Conservation (phyloP, 2,888 invertebrate species). For the Amiota minor region DNA sequence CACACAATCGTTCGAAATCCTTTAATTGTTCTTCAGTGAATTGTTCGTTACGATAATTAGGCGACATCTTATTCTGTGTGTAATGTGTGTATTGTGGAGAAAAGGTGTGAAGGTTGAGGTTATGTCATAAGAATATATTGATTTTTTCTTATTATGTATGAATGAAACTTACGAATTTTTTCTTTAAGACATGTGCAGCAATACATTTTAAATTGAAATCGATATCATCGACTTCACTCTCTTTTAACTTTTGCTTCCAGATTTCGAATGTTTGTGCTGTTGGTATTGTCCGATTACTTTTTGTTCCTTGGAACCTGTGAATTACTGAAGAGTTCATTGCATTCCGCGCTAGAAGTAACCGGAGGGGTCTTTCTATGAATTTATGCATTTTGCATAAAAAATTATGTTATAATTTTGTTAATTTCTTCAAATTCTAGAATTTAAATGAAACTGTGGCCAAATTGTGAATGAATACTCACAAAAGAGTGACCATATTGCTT, state of each 20-base stretch:
- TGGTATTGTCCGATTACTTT: constrained; percentile 5
- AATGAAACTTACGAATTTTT: constrained; percentile 74
- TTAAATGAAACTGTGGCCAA: no score
- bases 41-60: constrained; percentile 52
- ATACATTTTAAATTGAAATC: constrained; percentile 77
- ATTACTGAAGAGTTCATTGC: no score
- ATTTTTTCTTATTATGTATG: not conserved
- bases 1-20: constrained; percentile 72
- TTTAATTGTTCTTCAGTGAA: constrained; percentile 65
- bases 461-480: no score
- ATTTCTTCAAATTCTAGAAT: no score
- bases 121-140: constrained; percentile 9
- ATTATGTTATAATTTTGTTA: no score
- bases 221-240: constrained; percentile 75
- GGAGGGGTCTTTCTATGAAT: no score
- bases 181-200: constrained; percentile 75
- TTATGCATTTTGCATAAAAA: no score
- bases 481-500: no score
- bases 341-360: no score
- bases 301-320: no score
- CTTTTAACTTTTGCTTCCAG: constrained; percentile 74
- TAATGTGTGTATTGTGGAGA: not conserved
- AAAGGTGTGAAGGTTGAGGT: not conserved
- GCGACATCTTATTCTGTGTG: constrained; percentile 58
- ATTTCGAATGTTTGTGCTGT: constrained; percentile 58